A percentile compares a stretch with the other conserved stretches of the same genome.
Conservation (phyloP, 1,140 invertebrate species). For the Akabosia matsudoensis region DNA sequence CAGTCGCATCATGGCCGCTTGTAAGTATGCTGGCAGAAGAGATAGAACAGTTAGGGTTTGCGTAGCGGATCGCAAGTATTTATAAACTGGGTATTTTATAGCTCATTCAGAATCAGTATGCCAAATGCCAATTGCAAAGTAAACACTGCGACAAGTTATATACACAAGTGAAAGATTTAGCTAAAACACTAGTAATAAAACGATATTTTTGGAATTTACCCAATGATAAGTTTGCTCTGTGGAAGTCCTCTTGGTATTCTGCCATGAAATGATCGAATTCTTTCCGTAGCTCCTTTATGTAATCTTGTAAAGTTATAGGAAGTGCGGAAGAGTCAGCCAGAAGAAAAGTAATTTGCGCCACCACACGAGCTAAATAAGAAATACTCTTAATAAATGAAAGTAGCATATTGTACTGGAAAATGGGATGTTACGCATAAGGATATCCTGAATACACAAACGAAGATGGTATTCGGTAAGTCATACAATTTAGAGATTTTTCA, state of each 20-base stretch:
- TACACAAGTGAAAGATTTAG: not conserved
- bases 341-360: constrained; percentile 21
- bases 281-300: constrained; percentile 44
- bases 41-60: too few species aligned
- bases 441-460: constrained; percentile 17
- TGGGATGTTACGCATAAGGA: too few species aligned
- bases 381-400: too few species aligned
- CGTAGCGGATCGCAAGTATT: too few species aligned
- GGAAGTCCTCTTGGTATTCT: constrained; percentile 44
- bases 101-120: too few species aligned
- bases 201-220: constrained; percentile 32
- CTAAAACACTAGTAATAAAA: not conserved
- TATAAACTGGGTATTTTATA: too few species aligned
- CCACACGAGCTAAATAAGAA: not conserved
- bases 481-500: too few species aligned
- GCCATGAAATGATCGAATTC: constrained; percentile 44
- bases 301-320: constrained; percentile 44
- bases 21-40: constrained; percentile 39
- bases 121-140: too few species aligned
- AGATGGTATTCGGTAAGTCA: too few species aligned
- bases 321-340: constrained; percentile 40
- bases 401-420: too few species aligned
- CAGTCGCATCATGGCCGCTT: constrained; percentile 47
- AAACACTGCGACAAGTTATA: too few species aligned
- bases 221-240: constrained; percentile 43